These are phyloP conservation scores for Polyommatus icarus DNA, from an alignment of 2,888 invertebrate species.

Conservation along the genomic window DNA sequence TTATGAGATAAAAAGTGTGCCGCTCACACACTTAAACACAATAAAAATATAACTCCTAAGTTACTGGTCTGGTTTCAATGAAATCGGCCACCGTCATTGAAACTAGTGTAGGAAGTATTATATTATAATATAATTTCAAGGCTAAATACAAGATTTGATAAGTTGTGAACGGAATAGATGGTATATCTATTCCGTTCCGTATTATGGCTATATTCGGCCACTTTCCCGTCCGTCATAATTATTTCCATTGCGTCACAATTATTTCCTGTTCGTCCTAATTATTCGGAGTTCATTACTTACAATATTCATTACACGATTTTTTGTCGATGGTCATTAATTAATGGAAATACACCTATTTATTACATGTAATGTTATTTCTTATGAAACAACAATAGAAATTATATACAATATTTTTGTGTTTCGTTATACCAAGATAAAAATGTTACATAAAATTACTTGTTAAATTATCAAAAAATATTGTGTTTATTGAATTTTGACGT, in stretches of 20 bases:
- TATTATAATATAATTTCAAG: no score
- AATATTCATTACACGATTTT: background rate
- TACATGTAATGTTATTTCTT: background rate
- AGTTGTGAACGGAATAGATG: no score
- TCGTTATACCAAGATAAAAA: background rate
- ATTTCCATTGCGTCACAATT: background rate
- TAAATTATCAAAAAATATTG: background rate
- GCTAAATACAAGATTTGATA: no score
- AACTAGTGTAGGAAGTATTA: no score
- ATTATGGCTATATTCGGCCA: no score
- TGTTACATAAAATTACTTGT: background rate
- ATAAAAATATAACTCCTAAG: no score
- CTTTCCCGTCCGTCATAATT: background rate
- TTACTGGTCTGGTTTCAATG: no score
- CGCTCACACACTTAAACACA: no score
- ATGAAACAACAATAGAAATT: background rate
- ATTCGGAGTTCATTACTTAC: background rate
- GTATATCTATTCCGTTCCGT: no score
- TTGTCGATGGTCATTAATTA: background rate
- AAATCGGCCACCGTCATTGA: no score
- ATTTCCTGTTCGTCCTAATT: slow-evolving; percentile 7
- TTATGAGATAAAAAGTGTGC: no score
- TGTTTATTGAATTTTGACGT: background rate
- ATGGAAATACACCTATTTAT: background rate
- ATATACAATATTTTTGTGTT: background rate